Percentiles rank a stretch among this genome's conserved stretches.
These are phyloP conservation scores for Eupithecia subfuscata DNA, from an alignment of 2,888 invertebrate species.

Conservation along the genomic window DNA sequence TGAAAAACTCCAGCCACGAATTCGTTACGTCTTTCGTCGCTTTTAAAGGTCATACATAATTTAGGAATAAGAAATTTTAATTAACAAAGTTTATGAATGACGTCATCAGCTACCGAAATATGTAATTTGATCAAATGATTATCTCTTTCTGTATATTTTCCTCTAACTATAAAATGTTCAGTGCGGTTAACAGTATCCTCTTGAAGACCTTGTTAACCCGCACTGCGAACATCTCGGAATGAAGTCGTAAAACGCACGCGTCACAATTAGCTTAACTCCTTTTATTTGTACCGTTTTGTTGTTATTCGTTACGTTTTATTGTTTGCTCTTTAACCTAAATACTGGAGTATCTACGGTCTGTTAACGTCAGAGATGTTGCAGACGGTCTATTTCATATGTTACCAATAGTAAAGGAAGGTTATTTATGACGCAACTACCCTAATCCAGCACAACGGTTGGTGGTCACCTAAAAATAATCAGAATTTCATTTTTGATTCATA, in stretches of 20 bases:
- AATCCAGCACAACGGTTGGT: slow-evolving; percentile 24
- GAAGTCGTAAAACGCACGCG: slow-evolving; percentile 38
- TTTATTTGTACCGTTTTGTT: slow-evolving; percentile 41
- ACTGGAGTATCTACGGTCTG: slow-evolving; percentile 50
- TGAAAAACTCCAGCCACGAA: neutral
- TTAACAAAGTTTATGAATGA: neutral
- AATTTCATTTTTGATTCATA: neutral
- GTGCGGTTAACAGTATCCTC: slow-evolving; percentile 15
- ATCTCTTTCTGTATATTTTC: neutral
- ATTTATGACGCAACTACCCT: neutral
- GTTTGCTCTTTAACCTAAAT: slow-evolving; percentile 65
- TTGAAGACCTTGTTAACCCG: slow-evolving; percentile 30
- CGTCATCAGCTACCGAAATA: neutral
- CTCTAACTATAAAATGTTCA: slow-evolving; percentile 7
- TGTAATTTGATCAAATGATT: neutral
- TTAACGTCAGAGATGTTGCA: neutral
- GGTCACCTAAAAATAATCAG: neutral
- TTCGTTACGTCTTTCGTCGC: slow-evolving; percentile 1
- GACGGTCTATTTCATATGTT: neutral
- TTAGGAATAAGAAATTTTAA: neutral
- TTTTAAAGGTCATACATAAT: neutral
- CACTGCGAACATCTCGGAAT: slow-evolving; percentile 36
- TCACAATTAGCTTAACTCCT: slow-evolving; percentile 38
- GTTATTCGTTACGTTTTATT: slow-evolving; percentile 49
- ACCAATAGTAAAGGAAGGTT: slow-evolving; percentile 35